These are phyloP conservation scores for Deilephila elpenor DNA, from an alignment of 2,888 invertebrate species.

Conservation along the genomic window DNA sequence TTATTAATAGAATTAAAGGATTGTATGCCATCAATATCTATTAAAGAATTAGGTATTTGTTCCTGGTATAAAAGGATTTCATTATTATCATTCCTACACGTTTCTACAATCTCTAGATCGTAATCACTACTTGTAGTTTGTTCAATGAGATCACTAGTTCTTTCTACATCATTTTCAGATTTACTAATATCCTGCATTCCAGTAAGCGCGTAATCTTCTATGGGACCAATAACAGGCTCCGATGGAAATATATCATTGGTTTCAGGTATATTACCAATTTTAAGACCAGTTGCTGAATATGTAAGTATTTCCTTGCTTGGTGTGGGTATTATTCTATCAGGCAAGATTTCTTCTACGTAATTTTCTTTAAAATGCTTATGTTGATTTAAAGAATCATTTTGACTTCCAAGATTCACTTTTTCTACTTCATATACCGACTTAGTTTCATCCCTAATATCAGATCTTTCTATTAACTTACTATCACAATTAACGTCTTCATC, in stretches of 20 bases:
- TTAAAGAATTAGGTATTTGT: slow-evolving; percentile 62
- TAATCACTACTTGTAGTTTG: slow-evolving; percentile 37
- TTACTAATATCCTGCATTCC: neutral
- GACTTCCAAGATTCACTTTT: slow-evolving; percentile 45
- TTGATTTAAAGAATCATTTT: slow-evolving; percentile 29
- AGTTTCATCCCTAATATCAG: slow-evolving; percentile 72
- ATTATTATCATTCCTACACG: neutral
- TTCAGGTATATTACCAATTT: neutral
- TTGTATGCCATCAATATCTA: slow-evolving; percentile 44
- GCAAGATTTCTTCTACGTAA: slow-evolving; percentile 34
- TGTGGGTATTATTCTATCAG: slow-evolving; percentile 20
- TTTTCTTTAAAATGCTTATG: slow-evolving; percentile 33
- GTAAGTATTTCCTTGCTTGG: neutral
- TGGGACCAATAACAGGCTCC: neutral
- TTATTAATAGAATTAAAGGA: neutral
- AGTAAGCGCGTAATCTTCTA: too few species aligned
- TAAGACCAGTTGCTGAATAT: neutral
- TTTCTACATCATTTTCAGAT: slow-evolving; percentile 39
- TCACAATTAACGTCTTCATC: slow-evolving; percentile 79
- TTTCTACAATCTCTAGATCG: slow-evolving; percentile 9
- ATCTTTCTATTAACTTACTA: slow-evolving; percentile 72
- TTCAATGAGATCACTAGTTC: slow-evolving; percentile 49
- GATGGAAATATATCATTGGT: neutral
- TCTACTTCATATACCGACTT: slow-evolving; percentile 76
- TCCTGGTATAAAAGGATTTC: slow-evolving; percentile 28